phyloP scores from a whole-genome alignment of 2,797 vertebrate genomes.

The Microchirus variegatus region DNA sequence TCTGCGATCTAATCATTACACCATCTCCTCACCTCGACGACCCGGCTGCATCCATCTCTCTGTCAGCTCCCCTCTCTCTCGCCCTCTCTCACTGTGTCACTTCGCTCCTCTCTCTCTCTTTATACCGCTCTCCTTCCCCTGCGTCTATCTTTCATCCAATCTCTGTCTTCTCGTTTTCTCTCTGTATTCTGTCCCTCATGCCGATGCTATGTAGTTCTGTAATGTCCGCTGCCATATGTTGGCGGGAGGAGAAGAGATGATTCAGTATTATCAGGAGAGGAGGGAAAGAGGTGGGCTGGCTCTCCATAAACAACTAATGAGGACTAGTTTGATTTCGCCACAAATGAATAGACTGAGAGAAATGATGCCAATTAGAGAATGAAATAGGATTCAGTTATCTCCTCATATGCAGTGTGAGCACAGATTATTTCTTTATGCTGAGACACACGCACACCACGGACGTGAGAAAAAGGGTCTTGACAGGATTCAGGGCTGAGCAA shows the following conservation, averaged over 20 bases:
- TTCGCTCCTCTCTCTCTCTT: slow-evolving; percentile 23
- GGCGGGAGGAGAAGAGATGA: slow-evolving; percentile 28
- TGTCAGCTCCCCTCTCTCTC: slow-evolving; percentile 56
- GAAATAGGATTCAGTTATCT: slow-evolving; percentile 1
- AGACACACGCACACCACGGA: slow-evolving; percentile 3
- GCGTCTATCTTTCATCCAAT: slow-evolving; percentile 64
- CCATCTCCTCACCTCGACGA: slow-evolving; percentile 73
- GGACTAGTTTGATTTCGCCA: slow-evolving; percentile 17
- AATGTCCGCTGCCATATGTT: slow-evolving; percentile 22
- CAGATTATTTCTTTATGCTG: slow-evolving; percentile 22
- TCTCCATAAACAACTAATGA: slow-evolving; percentile 31
- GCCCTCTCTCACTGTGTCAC: slow-evolving; percentile 56
- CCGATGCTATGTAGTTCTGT: slow-evolving; percentile 38
- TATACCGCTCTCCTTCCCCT: slow-evolving; percentile 39
- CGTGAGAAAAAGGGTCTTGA: slow-evolving; percentile 17
- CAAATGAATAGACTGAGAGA: slow-evolving; percentile 25
- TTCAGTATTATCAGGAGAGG: slow-evolving; percentile 14
- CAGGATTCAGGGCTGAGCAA: slow-evolving; percentile 31
- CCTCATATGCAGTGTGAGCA: slow-evolving; percentile 1
- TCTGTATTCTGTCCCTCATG: slow-evolving; percentile 52
- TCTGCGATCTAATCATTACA: slow-evolving; percentile 82
- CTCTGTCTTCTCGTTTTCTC: slow-evolving; percentile 46
- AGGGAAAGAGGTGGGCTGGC: not conserved
- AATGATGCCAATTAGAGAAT: slow-evolving; percentile 21
- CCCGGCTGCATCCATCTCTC: slow-evolving; percentile 73